Evolutionary conservation across 2,888 invertebrate genomes (phyloP), one percentile per base, ranked within the genome.

Genomic region (Lithophane leautieri): DNA sequence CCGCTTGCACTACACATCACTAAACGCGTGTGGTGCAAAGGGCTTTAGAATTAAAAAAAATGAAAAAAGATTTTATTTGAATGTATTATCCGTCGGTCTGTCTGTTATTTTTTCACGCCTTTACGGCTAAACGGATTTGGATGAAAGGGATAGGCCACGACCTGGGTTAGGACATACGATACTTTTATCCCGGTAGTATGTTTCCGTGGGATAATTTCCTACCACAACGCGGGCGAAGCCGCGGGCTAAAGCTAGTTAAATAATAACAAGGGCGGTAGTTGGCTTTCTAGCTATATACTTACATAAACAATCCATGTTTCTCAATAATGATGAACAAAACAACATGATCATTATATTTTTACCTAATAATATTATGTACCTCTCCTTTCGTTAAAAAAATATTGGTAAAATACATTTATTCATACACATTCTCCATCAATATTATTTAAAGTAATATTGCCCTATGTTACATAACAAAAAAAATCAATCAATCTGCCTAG

Each of bases 321-420:
- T 56, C 42, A 56, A 11, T 79, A 70, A 79, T 65, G 42, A 50
- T 42, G 40, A 65, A 16, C 7, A 28, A 67, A 79, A 70, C 0
- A 66, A 52, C 60, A 78, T 52, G 22, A 40, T 2, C 79, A 79
- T 61, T 78, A 60, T 50, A 50, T 19, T 78, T 78, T 54, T 34
- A 22, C 40, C 22, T 66, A 58, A 34, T 44, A 56, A 34, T 65
- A 42, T 47, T 22, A 28, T 40, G 19, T 54, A 25, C 6, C 0
- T 42, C 6, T 44, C 16, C 16, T 34, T 34, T 47, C 12, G 54
- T 22, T 52, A 50, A 52, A 22, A 54, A 69, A 28, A 34, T 56
- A 44, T 52, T 28, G 28, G 1, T n/a, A 42, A 28, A n/a, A 54
- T 42, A n/a, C n/a, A 3, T 40, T 25, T 12, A 28, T 34, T 42